A percentile compares a stretch with the other conserved stretches of the same genome.
Conservation (phyloP, 1,140 invertebrate genomes). For the Teleopsis dalmanni region DNA sequence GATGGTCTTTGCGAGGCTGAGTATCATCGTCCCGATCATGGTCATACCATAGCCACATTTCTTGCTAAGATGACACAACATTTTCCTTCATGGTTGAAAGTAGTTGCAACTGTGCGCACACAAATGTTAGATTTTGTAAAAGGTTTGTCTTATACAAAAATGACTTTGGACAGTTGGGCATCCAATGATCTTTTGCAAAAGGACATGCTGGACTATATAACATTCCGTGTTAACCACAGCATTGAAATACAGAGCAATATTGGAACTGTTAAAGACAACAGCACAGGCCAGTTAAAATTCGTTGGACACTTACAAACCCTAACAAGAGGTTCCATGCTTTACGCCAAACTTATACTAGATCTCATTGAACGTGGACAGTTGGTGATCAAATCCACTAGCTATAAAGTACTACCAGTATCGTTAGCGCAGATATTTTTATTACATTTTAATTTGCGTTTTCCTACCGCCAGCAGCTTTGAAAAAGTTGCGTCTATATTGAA, state of each 20-base stretch:
- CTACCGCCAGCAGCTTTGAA: slow-evolving; percentile 81
- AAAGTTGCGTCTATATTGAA: slow-evolving; percentile 80
- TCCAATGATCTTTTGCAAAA: slow-evolving; percentile 66
- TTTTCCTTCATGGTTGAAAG: slow-evolving; percentile 85
- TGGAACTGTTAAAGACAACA: slow-evolving; percentile 49
- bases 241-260: slow-evolving; percentile 78
- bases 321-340: slow-evolving; percentile 84
- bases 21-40: slow-evolving; percentile 87
- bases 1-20: slow-evolving; percentile 94
- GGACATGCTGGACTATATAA: slow-evolving; percentile 82
- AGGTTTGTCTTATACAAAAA: slow-evolving; percentile 68
- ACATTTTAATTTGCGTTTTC: slow-evolving; percentile 89
- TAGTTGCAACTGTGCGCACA: slow-evolving; percentile 80
- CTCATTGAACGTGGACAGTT: slow-evolving; percentile 87
- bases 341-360: slow-evolving; percentile 86
- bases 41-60: slow-evolving; percentile 87
- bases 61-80: slow-evolving; percentile 71
- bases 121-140: slow-evolving; percentile 75
- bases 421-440: slow-evolving; percentile 87
- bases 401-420: slow-evolving; percentile 87
- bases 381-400: slow-evolving; percentile 85
- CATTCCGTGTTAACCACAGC: slow-evolving; percentile 68
- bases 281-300: slow-evolving; percentile 57
- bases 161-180: slow-evolving; percentile 59
- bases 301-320: slow-evolving; percentile 74